These are phyloP conservation scores for Coelogynopora nodosa DNA, from an alignment of 2,888 invertebrate genomes.

Conservation along the genomic window DNA sequence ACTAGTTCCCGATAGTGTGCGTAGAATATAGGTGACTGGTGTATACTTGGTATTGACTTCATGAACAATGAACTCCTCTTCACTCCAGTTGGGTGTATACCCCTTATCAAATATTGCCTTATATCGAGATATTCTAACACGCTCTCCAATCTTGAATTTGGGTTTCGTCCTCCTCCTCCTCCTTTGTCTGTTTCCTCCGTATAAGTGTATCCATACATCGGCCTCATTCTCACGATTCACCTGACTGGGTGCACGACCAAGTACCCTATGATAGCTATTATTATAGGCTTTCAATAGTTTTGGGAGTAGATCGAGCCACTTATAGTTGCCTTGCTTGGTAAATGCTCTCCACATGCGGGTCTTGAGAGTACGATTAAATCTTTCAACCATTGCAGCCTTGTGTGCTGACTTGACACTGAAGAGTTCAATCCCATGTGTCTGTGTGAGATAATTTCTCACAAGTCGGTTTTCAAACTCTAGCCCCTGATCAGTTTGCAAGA, in stretches of 20 bases:
- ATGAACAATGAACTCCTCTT: background rate
- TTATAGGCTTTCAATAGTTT: background rate
- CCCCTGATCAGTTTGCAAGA: background rate
- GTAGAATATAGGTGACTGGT: background rate
- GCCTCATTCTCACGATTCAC: background rate
- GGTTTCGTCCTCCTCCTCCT: background rate
- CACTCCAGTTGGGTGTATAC: background rate
- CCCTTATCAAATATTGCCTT: background rate
- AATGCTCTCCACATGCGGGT: too few species aligned
- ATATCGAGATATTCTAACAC: background rate
- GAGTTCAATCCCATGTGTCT: too few species aligned
- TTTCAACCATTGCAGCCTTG: background rate
- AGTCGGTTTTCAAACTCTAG: background rate
- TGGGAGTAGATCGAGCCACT: background rate
- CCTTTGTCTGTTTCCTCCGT: background rate
- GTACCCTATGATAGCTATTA: background rate
- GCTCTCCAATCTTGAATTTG: background rate
- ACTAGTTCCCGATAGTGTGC: background rate
- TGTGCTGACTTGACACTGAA: background rate
- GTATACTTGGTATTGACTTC: background rate
- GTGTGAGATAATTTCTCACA: too few species aligned
- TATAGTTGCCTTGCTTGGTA: background rate
- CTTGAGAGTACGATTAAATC: too few species aligned
- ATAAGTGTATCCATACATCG: background rate
- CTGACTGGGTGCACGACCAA: background rate